phyloP scores from a whole-genome alignment of 2,113 vertebrate genomes.

The Chionis minor region DNA sequence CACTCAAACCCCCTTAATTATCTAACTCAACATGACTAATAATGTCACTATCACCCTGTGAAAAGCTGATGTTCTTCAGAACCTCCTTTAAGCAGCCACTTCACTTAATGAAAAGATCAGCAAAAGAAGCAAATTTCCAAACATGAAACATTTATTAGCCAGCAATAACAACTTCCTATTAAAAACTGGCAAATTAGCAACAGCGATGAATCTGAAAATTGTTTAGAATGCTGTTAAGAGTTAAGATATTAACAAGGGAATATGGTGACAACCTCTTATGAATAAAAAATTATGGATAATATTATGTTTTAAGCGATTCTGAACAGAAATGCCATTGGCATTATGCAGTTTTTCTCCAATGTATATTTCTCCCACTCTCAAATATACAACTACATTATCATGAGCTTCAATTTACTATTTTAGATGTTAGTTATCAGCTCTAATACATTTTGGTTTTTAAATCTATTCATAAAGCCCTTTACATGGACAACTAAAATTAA shows the following conservation, averaged over 20 bases:
- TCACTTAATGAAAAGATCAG: slow-evolving; percentile 16
- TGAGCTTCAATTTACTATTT: not conserved
- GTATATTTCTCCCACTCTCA: not conserved
- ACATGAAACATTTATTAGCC: slow-evolving; percentile 27
- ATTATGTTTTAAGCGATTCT: not conserved
- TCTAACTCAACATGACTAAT: not conserved
- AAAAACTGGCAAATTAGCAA: slow-evolving; percentile 6
- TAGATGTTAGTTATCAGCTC: not conserved
- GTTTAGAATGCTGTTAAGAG: not conserved
- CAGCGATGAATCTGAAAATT: not conserved
- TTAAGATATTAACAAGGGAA: not conserved
- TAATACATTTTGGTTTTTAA: not conserved
- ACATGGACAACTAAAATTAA: slow-evolving; percentile 3
- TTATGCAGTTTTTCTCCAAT: not conserved
- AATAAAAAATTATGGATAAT: not conserved
- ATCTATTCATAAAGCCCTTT: not conserved
- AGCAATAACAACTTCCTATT: not conserved
- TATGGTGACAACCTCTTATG: not conserved
- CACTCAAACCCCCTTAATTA: not conserved
- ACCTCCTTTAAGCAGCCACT: not conserved
- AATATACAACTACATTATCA: not conserved
- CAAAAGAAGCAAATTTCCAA: slow-evolving; percentile 9
- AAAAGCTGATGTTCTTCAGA: not conserved
- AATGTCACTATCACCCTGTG: not conserved
- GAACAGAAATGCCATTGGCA: not conserved